Percentiles rank a stretch among this genome's conserved stretches.
Evolutionary conservation across 2,113 vertebrate genomes (phyloP).

Genomic region (Sorex fumeus): DNA sequence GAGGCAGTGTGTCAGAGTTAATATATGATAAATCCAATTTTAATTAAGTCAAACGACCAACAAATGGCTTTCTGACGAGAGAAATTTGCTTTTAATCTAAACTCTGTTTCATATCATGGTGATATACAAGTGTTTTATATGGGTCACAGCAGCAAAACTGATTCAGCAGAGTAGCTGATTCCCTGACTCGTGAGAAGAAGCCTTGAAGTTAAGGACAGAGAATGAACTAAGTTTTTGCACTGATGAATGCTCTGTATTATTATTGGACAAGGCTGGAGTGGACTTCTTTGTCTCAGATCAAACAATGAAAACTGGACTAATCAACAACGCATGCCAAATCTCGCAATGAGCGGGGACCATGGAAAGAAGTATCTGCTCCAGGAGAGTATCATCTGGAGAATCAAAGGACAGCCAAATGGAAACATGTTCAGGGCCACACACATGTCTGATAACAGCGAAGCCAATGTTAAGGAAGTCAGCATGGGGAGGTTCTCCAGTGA

Average conservation of each 20-base stretch:
- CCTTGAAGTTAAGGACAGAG: not conserved
- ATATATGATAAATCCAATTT: not conserved
- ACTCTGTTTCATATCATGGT: not conserved
- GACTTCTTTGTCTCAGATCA: not conserved
- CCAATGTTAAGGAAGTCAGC: too few species aligned
- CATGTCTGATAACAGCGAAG: too few species aligned
- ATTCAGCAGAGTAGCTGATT: not conserved
- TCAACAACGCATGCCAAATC: not conserved
- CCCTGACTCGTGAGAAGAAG: slow-evolving; percentile 39
- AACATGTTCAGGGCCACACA: not conserved
- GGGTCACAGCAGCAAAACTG: not conserved
- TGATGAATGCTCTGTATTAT: not conserved
- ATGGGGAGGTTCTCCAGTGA: too few species aligned
- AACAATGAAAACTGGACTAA: not conserved
- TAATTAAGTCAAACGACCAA: slow-evolving; percentile 21
- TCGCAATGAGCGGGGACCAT: not conserved
- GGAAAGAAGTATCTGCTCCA: not conserved
- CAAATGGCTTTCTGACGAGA: slow-evolving; percentile 1
- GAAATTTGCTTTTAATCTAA: slow-evolving; percentile 50
- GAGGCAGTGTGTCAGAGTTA: too few species aligned
- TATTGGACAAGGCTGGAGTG: not conserved
- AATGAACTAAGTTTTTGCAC: not conserved
- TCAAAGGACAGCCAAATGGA: not conserved
- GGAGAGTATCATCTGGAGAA: not conserved
- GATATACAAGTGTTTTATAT: too few species aligned